phyloP scores from a whole-genome alignment of 2,797 vertebrate species.

The Perodicticus potto region DNA sequence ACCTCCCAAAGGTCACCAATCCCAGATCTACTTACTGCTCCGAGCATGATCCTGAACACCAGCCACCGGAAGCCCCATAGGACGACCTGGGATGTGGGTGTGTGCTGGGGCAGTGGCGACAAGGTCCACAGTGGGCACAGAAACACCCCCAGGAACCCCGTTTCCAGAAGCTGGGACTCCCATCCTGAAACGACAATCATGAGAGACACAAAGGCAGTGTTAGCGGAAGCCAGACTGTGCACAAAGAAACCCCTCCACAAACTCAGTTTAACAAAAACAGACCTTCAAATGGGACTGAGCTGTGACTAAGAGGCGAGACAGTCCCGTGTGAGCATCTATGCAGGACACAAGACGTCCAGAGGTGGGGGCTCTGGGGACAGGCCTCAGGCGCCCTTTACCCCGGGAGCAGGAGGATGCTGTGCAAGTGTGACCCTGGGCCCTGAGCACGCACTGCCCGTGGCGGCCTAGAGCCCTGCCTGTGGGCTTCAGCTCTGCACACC shows the following conservation, averaged over 20 bases:
- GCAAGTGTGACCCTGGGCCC: too few species aligned
- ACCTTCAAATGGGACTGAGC: not conserved
- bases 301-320: fast-evolving
- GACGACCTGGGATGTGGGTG: constrained; percentile 91
- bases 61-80: constrained; percentile 98
- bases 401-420: not conserved
- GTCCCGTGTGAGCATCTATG: fast-evolving
- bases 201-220: fast-evolving
- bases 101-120: constrained; percentile 88
- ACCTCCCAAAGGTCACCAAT: not conserved
- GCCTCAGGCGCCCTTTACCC: not conserved
- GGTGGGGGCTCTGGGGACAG: not conserved
- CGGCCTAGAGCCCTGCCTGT: not conserved
- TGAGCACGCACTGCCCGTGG: not conserved
- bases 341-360: not conserved
- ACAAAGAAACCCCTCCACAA: not conserved
- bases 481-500: not conserved
- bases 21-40: constrained; percentile 92
- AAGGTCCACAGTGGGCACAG: constrained; percentile 95
- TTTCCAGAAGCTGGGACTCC: constrained; percentile 98
- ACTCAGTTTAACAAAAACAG: not conserved
- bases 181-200: constrained; percentile 90
- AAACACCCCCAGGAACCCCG: constrained; percentile 96
- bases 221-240: not conserved
- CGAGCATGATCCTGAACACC: constrained; percentile 98